Evolutionary conservation across 2,888 invertebrate species (phyloP), one percentile per base, ranked within the genome.

Genomic region (Linnaemya tessellans): DNA sequence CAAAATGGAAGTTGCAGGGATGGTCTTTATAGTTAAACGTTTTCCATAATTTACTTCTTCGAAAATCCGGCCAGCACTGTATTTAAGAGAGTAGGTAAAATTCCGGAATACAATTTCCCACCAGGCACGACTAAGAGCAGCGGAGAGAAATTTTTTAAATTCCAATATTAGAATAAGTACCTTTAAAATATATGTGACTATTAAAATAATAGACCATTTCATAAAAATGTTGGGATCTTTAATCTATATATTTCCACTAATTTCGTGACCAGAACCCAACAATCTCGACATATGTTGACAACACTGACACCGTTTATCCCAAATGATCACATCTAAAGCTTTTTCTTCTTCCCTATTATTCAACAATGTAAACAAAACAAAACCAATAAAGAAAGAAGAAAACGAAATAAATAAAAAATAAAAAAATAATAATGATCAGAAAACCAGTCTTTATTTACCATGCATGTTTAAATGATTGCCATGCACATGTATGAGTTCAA

Each of bases 361-460:
- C 54, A 65, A 73, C 65, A 73, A 60, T 41, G 25, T 78, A 70
- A 79, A 79, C 79, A 84, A 84, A 70, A 56, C 74, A 74, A 79
- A 62, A 67, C 18, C 7, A 56, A 15, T 56, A 20, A 67, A 68
- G 13, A 73, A 71, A 56, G n/a, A 60, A 35, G 15, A 25, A 25
- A 41, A 25, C 25, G 38, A 22, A 54, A 38, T 11, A 43, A 64
- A 18, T 51, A 54, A 38, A 13, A 70, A 38, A 58, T 22, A 67
- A 60, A 64, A 64, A 22, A n/a, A n/a, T n/a, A n/a, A n/a, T n/a
- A n/a, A n/a, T n/a, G n/a, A 65, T 41, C 38, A 20, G 3, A 25
- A 78, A 85, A 85, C 85, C 85, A 85, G 85, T 85, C 82, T 82
- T 78, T 82, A 80, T 82, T 79, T 67, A 65, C 46, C 74, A 82